Evolutionary conservation across 64 coral and sea anemone genomes (phyloP).

Genomic region (Stichodactyla mertensii): DNA sequence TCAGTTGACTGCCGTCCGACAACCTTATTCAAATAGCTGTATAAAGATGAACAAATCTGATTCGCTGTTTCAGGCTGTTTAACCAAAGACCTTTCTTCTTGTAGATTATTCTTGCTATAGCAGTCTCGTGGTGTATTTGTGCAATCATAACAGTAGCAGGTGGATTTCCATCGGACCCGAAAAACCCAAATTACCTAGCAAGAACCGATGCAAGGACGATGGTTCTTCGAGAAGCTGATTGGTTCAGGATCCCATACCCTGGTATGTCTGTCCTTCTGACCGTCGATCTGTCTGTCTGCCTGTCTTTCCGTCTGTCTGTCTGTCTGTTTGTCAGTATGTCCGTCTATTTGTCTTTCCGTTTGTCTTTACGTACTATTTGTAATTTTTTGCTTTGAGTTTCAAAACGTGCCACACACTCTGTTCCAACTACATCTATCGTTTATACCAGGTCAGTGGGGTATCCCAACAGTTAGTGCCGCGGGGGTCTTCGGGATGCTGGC

Average conservation of each 20-base stretch:
- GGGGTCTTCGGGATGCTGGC: conserved; percentile 54
- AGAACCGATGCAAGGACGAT: conserved; percentile 55
- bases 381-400: too few species aligned
- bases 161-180: conserved; percentile 40
- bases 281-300: not conserved
- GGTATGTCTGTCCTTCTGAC: not conserved
- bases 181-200: conserved; percentile 34
- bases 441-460: conserved; percentile 45
- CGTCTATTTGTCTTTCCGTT: too few species aligned
- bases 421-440: not conserved
- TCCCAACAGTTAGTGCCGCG: conserved; percentile 30
- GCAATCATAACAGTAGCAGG: conserved; percentile 54
- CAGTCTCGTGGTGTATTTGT: conserved; percentile 39
- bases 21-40: too few species aligned
- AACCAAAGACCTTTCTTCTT: not conserved
- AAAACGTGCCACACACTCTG: too few species aligned
- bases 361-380: too few species aligned
- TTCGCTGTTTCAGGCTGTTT: not conserved
- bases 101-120: conserved; percentile 55
- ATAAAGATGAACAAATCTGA: too few species aligned
- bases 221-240: conserved; percentile 44
- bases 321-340: not conserved
- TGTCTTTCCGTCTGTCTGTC: not conserved
- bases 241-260: conserved; percentile 39
- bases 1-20: too few species aligned